phyloP scores from a whole-genome alignment of 2,113 vertebrate species.

The Perca schrenkii region DNA sequence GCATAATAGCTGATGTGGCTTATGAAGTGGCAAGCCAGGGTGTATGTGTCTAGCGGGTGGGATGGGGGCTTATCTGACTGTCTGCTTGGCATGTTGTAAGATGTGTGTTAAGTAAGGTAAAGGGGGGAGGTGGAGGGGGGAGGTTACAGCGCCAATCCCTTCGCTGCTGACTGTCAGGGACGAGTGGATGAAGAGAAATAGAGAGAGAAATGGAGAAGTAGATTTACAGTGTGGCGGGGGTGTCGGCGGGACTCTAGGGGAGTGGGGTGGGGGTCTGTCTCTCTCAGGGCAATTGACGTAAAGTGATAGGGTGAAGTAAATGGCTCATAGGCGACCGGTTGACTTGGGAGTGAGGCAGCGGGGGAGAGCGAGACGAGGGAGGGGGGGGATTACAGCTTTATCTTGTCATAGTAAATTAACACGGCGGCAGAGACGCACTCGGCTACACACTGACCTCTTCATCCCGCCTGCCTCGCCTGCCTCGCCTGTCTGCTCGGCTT shows the following conservation, averaged over 20 bases:
- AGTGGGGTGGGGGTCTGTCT: slow-evolving; percentile 79
- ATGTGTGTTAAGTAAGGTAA: slow-evolving; percentile 73
- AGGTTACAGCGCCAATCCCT: slow-evolving; percentile 77
- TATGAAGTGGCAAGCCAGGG: slow-evolving; percentile 88
- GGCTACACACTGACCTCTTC: slow-evolving; percentile 93
- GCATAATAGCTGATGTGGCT: slow-evolving; percentile 85
- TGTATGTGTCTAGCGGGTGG: slow-evolving; percentile 55
- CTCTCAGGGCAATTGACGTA: slow-evolving; percentile 91
- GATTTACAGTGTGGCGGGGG: slow-evolving; percentile 87
- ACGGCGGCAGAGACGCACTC: slow-evolving; percentile 83
- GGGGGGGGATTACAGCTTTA: slow-evolving; percentile 93
- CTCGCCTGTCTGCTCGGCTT: slow-evolving; percentile 82
- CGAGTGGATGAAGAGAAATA: slow-evolving; percentile 67
- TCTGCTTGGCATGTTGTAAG: slow-evolving; percentile 81
- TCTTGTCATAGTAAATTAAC: slow-evolving; percentile 98
- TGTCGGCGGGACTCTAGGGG: slow-evolving; percentile 26
- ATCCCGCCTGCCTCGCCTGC: slow-evolving; percentile 72
- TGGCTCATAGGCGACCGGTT: slow-evolving; percentile 86
- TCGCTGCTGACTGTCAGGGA: slow-evolving; percentile 84
- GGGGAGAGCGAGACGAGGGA: slow-evolving; percentile 12
- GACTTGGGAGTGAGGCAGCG: slow-evolving; percentile 69
- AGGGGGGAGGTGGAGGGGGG: slow-evolving; percentile 14
- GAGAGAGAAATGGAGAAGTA: slow-evolving; percentile 65
- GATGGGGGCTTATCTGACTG: slow-evolving; percentile 60
- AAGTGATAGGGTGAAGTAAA: slow-evolving; percentile 90